Evolutionary conservation across 2,113 vertebrate species (phyloP), one percentile per base, ranked within the genome.

Genomic region (Petroica traversi): DNA sequence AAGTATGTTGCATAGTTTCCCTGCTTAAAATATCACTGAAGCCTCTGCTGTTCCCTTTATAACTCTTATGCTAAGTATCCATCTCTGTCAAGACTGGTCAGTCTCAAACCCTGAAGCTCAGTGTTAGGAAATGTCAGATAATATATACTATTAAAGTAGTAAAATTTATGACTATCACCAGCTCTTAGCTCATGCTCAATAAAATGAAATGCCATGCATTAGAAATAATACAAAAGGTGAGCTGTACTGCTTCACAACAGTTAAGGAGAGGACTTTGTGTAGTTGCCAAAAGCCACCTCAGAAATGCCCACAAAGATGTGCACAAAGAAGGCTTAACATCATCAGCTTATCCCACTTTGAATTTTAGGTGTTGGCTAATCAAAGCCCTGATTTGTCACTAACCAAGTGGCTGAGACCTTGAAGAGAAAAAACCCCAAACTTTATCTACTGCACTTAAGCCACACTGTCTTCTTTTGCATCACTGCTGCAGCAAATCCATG

Each of bases 71-170:
- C 73, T 66, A 84, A 83, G 86, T 86, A 62, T 76, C 71, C 74
- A n/a, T 82, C 90, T 92, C 61, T 72, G 87, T 93, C 76, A 88
- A 51, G 88, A 80, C 62, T 52, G 91, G 95, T 95, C 96, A 90
- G 55, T 88, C 89, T 95, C 85, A 92, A 94, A 45, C 62, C 89
- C 88, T 3, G 36, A 83, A 85, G 78, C 71, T 85, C 74, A 6
- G n/a, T 71, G 72, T 81, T 80, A 61, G 73, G 84, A 80, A 95
- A 73, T 74, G 29, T 88, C 92, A 91, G 87, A 73, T 94, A 96
- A 94, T 62, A 29, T 48, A 72, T 33, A 92, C 87, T 67, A 52
- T 92, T 92, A 63, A 92, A 90, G 76, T 19, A 72, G 82, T 68
- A 88, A 92, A 87, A 95, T 90, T 68, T 77, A 80, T 85, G 72